Evolutionary conservation across 1,140 invertebrate genomes (phyloP), one percentile per base, ranked within the genome.

Genomic region (Subanguina moxae): DNA sequence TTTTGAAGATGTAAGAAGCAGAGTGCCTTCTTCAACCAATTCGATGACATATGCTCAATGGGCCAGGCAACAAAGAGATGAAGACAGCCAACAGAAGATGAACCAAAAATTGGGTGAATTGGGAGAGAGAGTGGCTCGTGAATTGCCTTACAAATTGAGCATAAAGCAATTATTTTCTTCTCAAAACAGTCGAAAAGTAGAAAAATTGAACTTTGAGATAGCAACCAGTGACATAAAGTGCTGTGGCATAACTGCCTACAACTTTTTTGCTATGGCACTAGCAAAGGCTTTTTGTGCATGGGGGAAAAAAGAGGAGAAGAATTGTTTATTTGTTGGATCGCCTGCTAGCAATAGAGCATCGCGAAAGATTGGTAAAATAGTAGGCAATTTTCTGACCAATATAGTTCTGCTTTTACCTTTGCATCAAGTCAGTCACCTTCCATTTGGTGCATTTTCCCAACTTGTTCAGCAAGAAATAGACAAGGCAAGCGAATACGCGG

Each of bases 311-410:
- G 8, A 21, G 3, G 48, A 19, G 15, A 52, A 19, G n/a, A 7
- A 15, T 52, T 3, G 3, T 21, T 38, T 52, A 25, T 19, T 52
- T 25, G 23, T 52, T 1, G 48, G 48, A 25, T 52, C 48, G 3
- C 48, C 48, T 7, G n/a, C 23, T 25, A 19, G 23, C 15, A 52
- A 52, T 52, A 19, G 48, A 61, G 27, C 28, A 45, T 21, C 3
- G 1, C 3, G n/a, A 42, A 21, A 61, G 25, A 69, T 46, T 23
- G 27, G 19, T 28, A 21, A 62, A 58, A 64, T 27, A 23, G 15
- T 70, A 15, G 68, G 68, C 3, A 70, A 73, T 19, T 70, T 70
- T 64, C 52, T 70, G n/a, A 70, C 72, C 23, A 70, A 69, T 30
- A 23, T 70, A 9, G 19, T 70, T 27, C 23, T 70, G 8, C 9